Percentiles rank a stretch among this genome's conserved stretches.
phyloP scores from a whole-genome alignment of 2,113 vertebrate genomes.

The Zeus faber region DNA sequence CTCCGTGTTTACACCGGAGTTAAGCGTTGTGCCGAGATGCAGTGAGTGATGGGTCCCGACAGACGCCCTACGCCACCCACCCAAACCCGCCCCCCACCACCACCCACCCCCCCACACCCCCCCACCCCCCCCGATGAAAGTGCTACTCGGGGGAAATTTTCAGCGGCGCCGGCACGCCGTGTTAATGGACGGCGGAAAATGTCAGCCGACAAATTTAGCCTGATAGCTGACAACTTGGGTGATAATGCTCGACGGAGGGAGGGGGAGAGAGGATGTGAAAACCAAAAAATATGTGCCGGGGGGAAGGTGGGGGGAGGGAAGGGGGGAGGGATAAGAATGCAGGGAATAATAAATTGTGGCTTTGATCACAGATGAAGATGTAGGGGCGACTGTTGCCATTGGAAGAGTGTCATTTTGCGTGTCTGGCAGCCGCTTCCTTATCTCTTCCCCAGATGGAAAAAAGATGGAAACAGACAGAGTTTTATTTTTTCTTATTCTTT shows the following conservation, averaged over 20 bases:
- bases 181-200: slow-evolving; percentile 43
- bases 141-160: slow-evolving; percentile 60
- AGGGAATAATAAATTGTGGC: slow-evolving; percentile 50
- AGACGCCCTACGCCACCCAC: too few relatives aligned
- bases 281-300: slow-evolving; percentile 41
- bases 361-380: slow-evolving; percentile 59
- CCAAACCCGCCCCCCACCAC: too few relatives aligned
- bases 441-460: too few relatives aligned
- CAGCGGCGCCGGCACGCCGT: slow-evolving; percentile 7
- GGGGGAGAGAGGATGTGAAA: too few relatives aligned
- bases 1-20: slow-evolving; percentile 35
- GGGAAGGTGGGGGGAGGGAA: slow-evolving; percentile 22
- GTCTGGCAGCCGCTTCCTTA: too few relatives aligned
- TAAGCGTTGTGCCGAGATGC: too few relatives aligned
- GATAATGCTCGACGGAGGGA: too few relatives aligned
- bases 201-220: slow-evolving; percentile 44
- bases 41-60: too few relatives aligned
- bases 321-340: slow-evolving; percentile 33
- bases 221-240: slow-evolving; percentile 43
- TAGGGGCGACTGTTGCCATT: slow-evolving; percentile 52
- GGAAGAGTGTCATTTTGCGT: slow-evolving; percentile 35
- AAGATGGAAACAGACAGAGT: too few relatives aligned
- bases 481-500: too few relatives aligned
- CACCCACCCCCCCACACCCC: too few relatives aligned
- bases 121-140: too few relatives aligned